Evolutionary conservation across 2,888 invertebrate species (phyloP).

Genomic region (Lasioglossum marginatum): DNA sequence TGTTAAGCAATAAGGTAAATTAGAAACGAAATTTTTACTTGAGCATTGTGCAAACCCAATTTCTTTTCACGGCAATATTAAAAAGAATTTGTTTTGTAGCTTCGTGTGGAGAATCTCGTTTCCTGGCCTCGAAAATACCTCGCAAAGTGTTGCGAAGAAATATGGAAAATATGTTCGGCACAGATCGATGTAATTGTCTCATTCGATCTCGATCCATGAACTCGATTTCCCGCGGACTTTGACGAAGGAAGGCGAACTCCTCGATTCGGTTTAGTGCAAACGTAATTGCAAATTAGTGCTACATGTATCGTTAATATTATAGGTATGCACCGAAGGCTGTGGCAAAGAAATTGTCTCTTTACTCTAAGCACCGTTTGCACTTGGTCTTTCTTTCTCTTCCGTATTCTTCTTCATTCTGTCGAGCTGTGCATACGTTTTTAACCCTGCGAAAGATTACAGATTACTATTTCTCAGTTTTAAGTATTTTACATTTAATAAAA

Average conservation of each 20-base stretch:
- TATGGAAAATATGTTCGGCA: constrained; percentile 32
- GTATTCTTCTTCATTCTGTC: constrained; percentile 24
- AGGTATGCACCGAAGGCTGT: constrained; percentile 58
- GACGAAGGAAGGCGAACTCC: constrained; percentile 10
- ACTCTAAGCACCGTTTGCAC: constrained; percentile 52
- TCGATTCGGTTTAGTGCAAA: constrained; percentile 45
- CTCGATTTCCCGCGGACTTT: constrained; percentile 31
- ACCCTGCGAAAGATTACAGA: not conserved
- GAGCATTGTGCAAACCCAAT: no score
- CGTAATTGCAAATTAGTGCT: constrained; percentile 48
- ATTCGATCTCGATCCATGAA: constrained; percentile 45
- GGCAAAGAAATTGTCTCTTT: constrained; percentile 51
- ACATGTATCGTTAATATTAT: constrained; percentile 16
- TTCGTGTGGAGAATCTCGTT: not conserved
- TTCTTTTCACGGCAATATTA: no score
- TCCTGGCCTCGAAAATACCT: not conserved
- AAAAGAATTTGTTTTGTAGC: no score
- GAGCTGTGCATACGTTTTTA: constrained; percentile 1
- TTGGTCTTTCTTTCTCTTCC: constrained; percentile 30
- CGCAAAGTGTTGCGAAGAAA: constrained; percentile 9
- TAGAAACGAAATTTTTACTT: no score
- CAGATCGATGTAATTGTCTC: constrained; percentile 53
- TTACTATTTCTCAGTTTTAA: not conserved
- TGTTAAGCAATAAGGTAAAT: no score
- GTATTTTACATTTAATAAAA: not conserved